Percentiles rank a stretch among this genome's conserved stretches.
Evolutionary conservation across 1,140 invertebrate species (phyloP).

Genomic region (Zaprionus nigranus): DNA sequence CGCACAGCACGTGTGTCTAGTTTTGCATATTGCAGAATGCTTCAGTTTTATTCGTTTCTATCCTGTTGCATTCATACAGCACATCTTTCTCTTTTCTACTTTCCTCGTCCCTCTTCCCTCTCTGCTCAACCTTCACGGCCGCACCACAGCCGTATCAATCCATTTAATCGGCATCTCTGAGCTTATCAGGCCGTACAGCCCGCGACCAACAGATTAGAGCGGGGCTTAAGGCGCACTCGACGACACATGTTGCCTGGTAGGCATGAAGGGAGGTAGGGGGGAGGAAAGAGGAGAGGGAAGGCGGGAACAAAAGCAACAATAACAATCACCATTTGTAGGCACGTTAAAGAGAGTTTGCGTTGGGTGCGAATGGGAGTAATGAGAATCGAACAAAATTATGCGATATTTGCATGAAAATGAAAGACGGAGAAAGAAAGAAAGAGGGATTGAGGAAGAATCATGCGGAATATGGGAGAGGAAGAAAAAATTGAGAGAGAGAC

Average conservation of each 20-base stretch:
- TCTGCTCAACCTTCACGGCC: neutral
- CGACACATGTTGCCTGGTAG: neutral
- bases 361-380: neutral
- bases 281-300: neutral
- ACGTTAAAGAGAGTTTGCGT: neutral
- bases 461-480: neutral
- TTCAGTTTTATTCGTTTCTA: neutral
- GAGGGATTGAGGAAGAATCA: neutral
- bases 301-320: neutral
- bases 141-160: neutral
- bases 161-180: neutral
- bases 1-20: neutral
- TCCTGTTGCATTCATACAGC: neutral
- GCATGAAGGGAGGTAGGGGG: neutral
- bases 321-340: neutral
- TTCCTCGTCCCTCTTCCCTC: too few species aligned
- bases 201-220: slow-evolving; percentile 3
- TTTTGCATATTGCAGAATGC: neutral
- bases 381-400: neutral
- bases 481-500: neutral
- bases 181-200: neutral
- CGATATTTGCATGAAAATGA: neutral
- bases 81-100: neutral
- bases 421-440: neutral
- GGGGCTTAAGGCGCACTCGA: neutral